Evolutionary conservation across 2,888 invertebrate species (phyloP), one percentile per base, ranked within the genome.

Genomic region (Drosophila phalerata): DNA sequence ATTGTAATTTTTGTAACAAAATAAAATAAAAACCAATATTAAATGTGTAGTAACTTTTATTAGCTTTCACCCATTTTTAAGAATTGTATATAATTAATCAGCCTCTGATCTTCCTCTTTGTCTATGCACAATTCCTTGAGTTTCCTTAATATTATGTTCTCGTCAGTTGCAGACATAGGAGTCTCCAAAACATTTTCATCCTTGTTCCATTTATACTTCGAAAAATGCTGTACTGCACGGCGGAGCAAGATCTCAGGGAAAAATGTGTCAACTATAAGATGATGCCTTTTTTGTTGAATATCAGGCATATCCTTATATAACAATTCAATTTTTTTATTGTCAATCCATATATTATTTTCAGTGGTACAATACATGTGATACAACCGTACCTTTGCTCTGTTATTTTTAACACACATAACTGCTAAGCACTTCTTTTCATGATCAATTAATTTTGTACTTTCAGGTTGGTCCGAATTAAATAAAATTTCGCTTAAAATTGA

Each of bases 71-170:
- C 51, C 0, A 45, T 45, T 2, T 53, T 65, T 25, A 75, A 8
- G 1, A 79, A 78, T 32, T 58, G 51, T 13, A 67, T 49, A 32
- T 58, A 79, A 43, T 69, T 78, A 1, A 74, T 22, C 0, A 78
- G 8, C 25, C 63, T 69, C 15, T 28, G 8, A 10, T 40, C 0
- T 56, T 75, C 58, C 13, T 25, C 6, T 4, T 19, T 4, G 1
- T 56, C 25, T 5, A 19, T 10, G n/a, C 17, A 5, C 5, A 71
- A 15, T 0, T 43, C 9, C 2, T 48, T 9, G 9, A 78, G 32
- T 4, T n/a, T 58, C 0, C 11, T 8, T 0, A 11, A 38, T 0
- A 60, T 2, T n/a, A 8, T 15, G 38, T 17, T 48, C 17, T 58
- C 15, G 22, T 76, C 67, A 13, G 9, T 47, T 28, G 38, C 55